phyloP scores from a whole-genome alignment of 2,888 invertebrate species.

The Drosophila ezoana region DNA sequence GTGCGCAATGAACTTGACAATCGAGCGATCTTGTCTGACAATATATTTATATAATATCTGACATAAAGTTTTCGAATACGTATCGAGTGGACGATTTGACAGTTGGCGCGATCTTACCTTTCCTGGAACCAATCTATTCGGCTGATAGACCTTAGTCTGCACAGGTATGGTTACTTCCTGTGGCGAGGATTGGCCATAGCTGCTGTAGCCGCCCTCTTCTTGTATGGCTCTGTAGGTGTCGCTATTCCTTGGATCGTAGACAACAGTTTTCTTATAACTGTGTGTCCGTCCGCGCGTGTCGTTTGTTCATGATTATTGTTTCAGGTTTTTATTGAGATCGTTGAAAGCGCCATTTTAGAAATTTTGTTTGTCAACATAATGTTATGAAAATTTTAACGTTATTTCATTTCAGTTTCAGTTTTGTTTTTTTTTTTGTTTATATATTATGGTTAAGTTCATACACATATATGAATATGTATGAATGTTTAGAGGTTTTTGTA shows the following conservation, averaged over 20 bases:
- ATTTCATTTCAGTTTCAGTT: conserved; percentile 33
- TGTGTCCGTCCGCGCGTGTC: conserved; percentile 46
- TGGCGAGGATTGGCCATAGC: conserved; percentile 87
- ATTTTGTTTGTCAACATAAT: conserved; percentile 55
- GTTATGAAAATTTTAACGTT: conserved; percentile 67
- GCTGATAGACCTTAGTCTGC: conserved; percentile 91
- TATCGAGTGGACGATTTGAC: conserved; percentile 54
- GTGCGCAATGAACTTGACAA: conserved; percentile 64
- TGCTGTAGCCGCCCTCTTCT: conserved; percentile 88
- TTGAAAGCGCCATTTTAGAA: conserved; percentile 61
- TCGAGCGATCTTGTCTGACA: conserved; percentile 52
- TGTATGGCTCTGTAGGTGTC: conserved; percentile 95
- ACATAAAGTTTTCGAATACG: conserved; percentile 27
- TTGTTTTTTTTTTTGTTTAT: conserved; percentile 53
- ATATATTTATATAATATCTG: not conserved
- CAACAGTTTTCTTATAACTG: conserved; percentile 88
- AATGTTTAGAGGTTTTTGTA: conserved; percentile 66
- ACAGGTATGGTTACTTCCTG: conserved; percentile 90
- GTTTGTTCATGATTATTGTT: conserved; percentile 41
- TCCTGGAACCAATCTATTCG: conserved; percentile 85
- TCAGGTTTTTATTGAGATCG: conserved; percentile 56
- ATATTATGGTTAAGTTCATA: conserved; percentile 64
- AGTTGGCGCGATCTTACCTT: conserved; percentile 86
- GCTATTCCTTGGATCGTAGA: conserved; percentile 94
- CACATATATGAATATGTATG: conserved; percentile 54